Evolutionary conservation across 2,888 invertebrate species (phyloP).

Genomic region (Lordiphosa fenestrarum): DNA sequence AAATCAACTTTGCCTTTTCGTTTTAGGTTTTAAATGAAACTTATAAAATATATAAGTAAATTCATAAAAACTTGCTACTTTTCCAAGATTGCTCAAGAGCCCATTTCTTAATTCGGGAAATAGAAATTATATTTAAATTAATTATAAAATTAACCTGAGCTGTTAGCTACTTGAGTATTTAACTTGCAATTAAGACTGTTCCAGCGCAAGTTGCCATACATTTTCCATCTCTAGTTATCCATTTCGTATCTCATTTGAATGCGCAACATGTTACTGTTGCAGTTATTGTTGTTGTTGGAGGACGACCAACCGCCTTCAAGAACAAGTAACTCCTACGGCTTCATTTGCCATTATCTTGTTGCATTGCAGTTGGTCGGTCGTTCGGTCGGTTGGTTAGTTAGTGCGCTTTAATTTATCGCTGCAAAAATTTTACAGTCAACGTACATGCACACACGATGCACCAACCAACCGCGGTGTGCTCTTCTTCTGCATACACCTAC

Average conservation of each 20-base stretch:
- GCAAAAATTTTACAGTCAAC: constrained; percentile 40
- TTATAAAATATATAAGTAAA: too few relatives aligned
- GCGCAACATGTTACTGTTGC: constrained; percentile 46
- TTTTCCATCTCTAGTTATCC: constrained; percentile 1
- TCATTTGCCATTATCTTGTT: constrained; percentile 70
- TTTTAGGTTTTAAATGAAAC: too few relatives aligned
- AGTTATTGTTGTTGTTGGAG: constrained; percentile 2
- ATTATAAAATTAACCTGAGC: too few relatives aligned
- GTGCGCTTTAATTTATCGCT: constrained; percentile 66
- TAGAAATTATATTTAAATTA: too few relatives aligned
- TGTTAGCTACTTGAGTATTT: too few relatives aligned
- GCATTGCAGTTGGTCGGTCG: constrained; percentile 8
- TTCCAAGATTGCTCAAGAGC: too few relatives aligned
- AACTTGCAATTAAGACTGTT: too few relatives aligned
- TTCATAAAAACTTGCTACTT: too few relatives aligned
- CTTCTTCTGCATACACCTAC: constrained; percentile 29
- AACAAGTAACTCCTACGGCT: constrained; percentile 61
- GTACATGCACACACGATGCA: constrained; percentile 15
- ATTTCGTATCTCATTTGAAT: constrained; percentile 46
- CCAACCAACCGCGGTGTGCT: not conserved
- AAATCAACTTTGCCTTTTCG: too few relatives aligned
- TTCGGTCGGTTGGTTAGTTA: constrained; percentile 57
- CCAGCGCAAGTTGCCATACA: not conserved
- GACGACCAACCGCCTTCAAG: constrained; percentile 4
- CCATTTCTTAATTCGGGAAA: too few relatives aligned